Base-by-base conservation (phyloP, 2,113 vertebrate species). In the Marmota monax region DNA sequence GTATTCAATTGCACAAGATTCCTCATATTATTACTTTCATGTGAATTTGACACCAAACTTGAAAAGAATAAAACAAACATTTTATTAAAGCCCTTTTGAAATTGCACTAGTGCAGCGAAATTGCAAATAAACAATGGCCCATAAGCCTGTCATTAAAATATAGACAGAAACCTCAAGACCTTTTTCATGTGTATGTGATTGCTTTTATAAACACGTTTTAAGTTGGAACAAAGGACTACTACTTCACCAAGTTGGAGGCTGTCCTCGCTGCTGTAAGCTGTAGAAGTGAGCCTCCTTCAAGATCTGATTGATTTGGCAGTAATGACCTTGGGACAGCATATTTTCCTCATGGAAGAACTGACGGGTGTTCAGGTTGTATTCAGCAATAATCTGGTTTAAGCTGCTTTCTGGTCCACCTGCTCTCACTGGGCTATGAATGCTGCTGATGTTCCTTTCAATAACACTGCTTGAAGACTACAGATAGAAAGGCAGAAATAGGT, bases 221-320 rank as follows among this genome's bases (percentile, higher is more conserved):
- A 92, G 96, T 95, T 97, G 97, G 97, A 98, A 98, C 97, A 97
- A 98, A 98, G 98, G 97, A 53, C 96, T 96, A 96, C 95, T 97
- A 97, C 90, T 76, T 97, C 98, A 98, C 98, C 98, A 98, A 97
- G 93, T 96, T 4, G 98, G 98, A 92, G 98, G 97, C 77, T 99
- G 98, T 87, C 98, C 98, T 97, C 99, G 98, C 98, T 98, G 99
- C 95, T 99, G 99, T 97, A 99, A 96, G 98, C 99, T 99, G 94
- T 99, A 98, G 96, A 99, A 99, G 98, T 99, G 99, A 77, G 99
- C 99, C 87, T 99, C 99, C 98, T 98, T 99, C 98, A 99, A 98
- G 98, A 99, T 99, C 97, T 99, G 99, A 98, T 99, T 99, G 98
- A 99, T 99, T 92, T 98, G 97, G 97, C 97, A 97, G 86, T 99